Conservation (phyloP, 2,888 invertebrate genomes). For the Synergus umbraculus region DNA sequence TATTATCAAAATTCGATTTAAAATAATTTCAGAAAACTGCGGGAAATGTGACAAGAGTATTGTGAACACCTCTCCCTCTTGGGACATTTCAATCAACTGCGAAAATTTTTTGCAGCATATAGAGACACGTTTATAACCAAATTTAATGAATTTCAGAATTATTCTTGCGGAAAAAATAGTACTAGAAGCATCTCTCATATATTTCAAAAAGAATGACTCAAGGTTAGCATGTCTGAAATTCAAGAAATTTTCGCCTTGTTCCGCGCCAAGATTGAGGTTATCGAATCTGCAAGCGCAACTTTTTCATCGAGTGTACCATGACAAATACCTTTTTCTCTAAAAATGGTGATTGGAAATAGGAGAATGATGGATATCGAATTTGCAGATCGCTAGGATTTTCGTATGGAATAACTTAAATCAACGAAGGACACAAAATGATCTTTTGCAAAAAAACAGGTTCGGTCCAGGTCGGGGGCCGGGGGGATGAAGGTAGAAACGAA, state of each 20-base stretch:
- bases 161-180: background rate
- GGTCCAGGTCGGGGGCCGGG: conserved; percentile 9
- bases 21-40: background rate
- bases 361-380: background rate
- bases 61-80: conserved; percentile 25
- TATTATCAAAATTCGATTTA: background rate
- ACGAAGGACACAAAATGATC: background rate
- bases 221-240: conserved; percentile 26
- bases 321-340: background rate
- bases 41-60: background rate
- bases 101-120: background rate
- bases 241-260: conserved; percentile 18
- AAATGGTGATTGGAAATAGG: background rate
- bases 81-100: conserved; percentile 4
- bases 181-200: background rate
- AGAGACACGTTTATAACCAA: background rate
- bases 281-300: conserved; percentile 17
- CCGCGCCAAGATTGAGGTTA: conserved; percentile 34
- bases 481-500: conserved; percentile 39
- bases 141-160: background rate
- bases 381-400: background rate
- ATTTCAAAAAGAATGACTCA: background rate
- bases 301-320: background rate
- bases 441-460: conserved; percentile 15
- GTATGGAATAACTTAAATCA: background rate